phyloP scores from a whole-genome alignment of 2,113 vertebrate genomes.

The Pithys albifrons region DNA sequence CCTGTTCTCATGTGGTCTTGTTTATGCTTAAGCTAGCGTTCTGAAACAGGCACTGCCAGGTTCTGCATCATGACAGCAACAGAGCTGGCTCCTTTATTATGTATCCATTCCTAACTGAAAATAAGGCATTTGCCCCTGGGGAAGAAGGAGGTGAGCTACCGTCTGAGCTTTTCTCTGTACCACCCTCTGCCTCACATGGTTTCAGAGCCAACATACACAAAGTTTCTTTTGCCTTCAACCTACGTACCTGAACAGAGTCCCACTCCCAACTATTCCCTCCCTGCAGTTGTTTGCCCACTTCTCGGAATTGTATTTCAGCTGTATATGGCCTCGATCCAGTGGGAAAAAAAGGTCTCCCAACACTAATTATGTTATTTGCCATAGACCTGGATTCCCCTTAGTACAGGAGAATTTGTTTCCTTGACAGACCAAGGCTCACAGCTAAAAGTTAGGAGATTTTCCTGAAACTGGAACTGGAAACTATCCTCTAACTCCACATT shows the following conservation, averaged over 20 bases:
- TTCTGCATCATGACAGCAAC: slow-evolving; percentile 40
- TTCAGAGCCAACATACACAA: slow-evolving; percentile 62
- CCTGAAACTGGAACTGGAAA: not conserved
- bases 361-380: not conserved
- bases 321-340: not conserved
- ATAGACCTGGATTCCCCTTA: not conserved
- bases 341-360: not conserved
- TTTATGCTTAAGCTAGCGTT: slow-evolving; percentile 64
- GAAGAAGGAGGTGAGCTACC: slow-evolving; percentile 54
- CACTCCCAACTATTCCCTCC: slow-evolving; percentile 25
- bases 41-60: slow-evolving; percentile 51
- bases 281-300: slow-evolving; percentile 22
- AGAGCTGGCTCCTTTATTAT: slow-evolving; percentile 51
- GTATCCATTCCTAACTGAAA: slow-evolving; percentile 62
- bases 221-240: slow-evolving; percentile 53
- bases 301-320: slow-evolving; percentile 3
- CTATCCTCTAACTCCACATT: not conserved
- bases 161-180: slow-evolving; percentile 61
- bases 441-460: not conserved
- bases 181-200: slow-evolving; percentile 57
- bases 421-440: not conserved
- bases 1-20: slow-evolving; percentile 37
- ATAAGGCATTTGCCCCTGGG: slow-evolving; percentile 43
- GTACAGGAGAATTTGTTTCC: not conserved
- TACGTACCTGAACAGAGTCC: slow-evolving; percentile 37